phyloP scores from a whole-genome alignment of 1,140 invertebrate genomes.

The Homalodisca vitripennis region DNA sequence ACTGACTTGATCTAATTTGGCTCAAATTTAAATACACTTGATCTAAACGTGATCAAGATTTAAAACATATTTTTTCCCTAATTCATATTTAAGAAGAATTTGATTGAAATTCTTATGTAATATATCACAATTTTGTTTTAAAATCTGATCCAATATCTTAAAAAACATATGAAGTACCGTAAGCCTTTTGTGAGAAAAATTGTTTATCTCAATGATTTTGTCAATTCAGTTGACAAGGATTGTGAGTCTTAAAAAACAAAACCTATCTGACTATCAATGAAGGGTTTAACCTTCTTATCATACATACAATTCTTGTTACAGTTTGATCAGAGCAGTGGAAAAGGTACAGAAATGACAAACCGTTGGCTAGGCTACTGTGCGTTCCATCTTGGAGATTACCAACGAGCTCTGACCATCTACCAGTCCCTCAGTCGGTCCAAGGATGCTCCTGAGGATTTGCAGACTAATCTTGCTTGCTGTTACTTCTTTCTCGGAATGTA shows the following conservation, averaged over 20 bases:
- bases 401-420: slow-evolving; percentile 77
- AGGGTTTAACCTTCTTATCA: slow-evolving; percentile 1
- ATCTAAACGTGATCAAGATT: too few species aligned
- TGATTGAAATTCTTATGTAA: too few species aligned
- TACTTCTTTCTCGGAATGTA: slow-evolving; percentile 94
- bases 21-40: too few species aligned
- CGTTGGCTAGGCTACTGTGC: slow-evolving; percentile 92
- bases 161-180: too few species aligned
- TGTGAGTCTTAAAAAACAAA: too few species aligned
- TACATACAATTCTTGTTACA: too few species aligned
- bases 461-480: slow-evolving; percentile 87
- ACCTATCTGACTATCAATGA: slow-evolving; percentile 9
- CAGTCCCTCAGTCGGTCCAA: slow-evolving; percentile 51
- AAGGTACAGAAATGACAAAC: slow-evolving; percentile 58
- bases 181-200: background rate
- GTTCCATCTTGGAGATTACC: slow-evolving; percentile 94
- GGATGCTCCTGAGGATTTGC: slow-evolving; percentile 55
- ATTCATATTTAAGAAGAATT: too few species aligned
- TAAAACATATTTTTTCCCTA: too few species aligned
- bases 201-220: background rate
- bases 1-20: too few species aligned
- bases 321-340: slow-evolving; percentile 40
- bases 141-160: too few species aligned
- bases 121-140: too few species aligned
- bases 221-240: slow-evolving; percentile 19